Percentiles rank a stretch among this genome's conserved stretches.
Conservation (phyloP, 2,888 invertebrate species). For the Acronicta aceris region DNA sequence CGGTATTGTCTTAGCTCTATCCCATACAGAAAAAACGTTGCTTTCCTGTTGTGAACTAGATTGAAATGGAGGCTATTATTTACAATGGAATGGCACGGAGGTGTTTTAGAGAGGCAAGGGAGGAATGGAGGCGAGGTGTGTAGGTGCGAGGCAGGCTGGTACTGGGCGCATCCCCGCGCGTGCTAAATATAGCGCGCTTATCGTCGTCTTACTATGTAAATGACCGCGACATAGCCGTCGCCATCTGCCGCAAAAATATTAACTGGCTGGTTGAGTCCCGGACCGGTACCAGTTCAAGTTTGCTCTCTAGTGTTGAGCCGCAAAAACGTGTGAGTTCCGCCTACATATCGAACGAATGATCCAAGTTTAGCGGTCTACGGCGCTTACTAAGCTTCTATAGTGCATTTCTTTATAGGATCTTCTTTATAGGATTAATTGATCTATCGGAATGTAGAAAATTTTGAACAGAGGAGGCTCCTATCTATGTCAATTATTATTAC, state of each 20-base stretch:
- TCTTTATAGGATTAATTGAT: too few species aligned
- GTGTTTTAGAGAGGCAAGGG: conserved; percentile 35
- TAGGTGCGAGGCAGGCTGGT: conserved; percentile 68
- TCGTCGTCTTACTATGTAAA: conserved; percentile 87
- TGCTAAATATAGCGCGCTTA: conserved; percentile 88
- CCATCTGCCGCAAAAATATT: conserved; percentile 85
- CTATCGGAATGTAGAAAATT: background rate
- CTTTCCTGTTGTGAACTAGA: too few species aligned
- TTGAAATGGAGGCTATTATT: background rate
- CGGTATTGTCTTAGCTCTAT: too few species aligned
- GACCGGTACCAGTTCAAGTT: conserved; percentile 74
- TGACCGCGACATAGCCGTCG: conserved; percentile 84
- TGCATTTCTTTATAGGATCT: conserved; percentile 12
- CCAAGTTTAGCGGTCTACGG: conserved; percentile 30
- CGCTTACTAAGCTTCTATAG: conserved; percentile 7
- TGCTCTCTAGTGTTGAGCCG: conserved; percentile 70
- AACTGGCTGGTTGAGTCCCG: conserved; percentile 73
- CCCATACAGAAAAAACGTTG: too few species aligned
- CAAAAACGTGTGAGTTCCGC: conserved; percentile 83
- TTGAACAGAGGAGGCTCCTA: too few species aligned
- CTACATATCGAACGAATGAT: conserved; percentile 58
- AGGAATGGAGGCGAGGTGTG: conserved; percentile 60
- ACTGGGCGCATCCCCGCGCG: conserved; percentile 75
- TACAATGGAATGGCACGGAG: conserved; percentile 21
- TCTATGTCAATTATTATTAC: too few species aligned